Conservation (phyloP, 2,113 vertebrate genomes). For the Saguinus midas region DNA sequence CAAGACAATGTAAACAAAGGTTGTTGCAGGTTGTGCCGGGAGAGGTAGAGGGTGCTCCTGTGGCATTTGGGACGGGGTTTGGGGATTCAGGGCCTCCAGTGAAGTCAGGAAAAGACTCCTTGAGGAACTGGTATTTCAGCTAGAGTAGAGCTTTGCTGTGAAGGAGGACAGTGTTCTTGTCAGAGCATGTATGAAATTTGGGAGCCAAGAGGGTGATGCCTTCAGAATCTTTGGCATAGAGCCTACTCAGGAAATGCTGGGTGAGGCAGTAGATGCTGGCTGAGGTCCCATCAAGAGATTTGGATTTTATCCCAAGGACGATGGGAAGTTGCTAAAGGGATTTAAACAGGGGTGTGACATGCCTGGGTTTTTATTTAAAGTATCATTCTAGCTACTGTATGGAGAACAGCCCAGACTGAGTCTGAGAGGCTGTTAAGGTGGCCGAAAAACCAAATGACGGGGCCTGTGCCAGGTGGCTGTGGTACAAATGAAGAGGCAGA, state of each 20-base stretch:
- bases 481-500: neutral
- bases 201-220: neutral
- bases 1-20: neutral
- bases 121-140: neutral
- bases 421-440: neutral
- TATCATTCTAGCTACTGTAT: neutral
- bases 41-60: fast-evolving
- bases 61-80: too few relatives aligned
- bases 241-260: neutral
- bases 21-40: neutral
- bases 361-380: neutral
- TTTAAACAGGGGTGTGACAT: neutral
- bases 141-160: neutral
- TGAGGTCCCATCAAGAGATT: neutral
- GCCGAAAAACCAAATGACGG: neutral
- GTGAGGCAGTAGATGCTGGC: neutral
- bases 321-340: neutral
- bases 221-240: neutral
- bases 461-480: neutral
- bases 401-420: neutral
- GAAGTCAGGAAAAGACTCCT: neutral
- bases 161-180: neutral
- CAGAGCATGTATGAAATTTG: neutral
- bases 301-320: neutral
- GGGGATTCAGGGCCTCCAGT: fast-evolving